Base-by-base conservation (phyloP, 2,113 vertebrate species). In the Accipiter virgatus region DNA sequence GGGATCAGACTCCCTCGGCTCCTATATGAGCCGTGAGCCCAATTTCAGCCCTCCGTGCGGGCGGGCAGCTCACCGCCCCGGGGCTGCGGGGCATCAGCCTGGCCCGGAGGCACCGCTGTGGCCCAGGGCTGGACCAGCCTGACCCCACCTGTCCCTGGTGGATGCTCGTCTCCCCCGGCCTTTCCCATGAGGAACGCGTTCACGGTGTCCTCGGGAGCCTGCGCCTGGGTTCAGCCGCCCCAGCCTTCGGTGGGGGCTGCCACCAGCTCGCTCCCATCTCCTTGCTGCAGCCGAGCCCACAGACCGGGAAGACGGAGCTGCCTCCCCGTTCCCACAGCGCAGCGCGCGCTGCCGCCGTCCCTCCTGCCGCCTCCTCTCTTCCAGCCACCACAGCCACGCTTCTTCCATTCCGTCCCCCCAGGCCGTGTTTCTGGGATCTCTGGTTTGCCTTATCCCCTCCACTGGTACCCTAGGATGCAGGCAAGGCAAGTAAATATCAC, bases 21-120 rank as follows among this genome's bases (percentile, higher is more conserved):
- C 15, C 47, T 7, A 0, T 0, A 2, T 1, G 32, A 50, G 53
- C 2, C 0, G 0, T 7, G 50, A 36, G 48, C 25, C 34, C 21
- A 4, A 2, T 5, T 20, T 11, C 52, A 15, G 22, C 3, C 11
- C 61, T n/a, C 34, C 0, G 4, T 31, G 70, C 48, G 36, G 56
- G 13, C 0, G 6, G 71, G 34, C 40, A n/a, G 48, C 38, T 20
- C 40, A 1, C 11, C 6, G 62, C 40, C 47, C 36, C 58, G 38
- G 61, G 9, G 19, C 25, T 14, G 48, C 7, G 22, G 38, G 31
- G 63, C 10, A 15, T 13, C 61, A 47, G 43, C 50, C 18, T 13
- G 38, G 26, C 5, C 4, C 16, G 36, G 32, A n/a, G 31, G 6
- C 40, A 18, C 15, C 16, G 38, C 3, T 0, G 3, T 23, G 20